phyloP scores from a whole-genome alignment of 2,888 invertebrate genomes.

The Cephus pygmeus region DNA sequence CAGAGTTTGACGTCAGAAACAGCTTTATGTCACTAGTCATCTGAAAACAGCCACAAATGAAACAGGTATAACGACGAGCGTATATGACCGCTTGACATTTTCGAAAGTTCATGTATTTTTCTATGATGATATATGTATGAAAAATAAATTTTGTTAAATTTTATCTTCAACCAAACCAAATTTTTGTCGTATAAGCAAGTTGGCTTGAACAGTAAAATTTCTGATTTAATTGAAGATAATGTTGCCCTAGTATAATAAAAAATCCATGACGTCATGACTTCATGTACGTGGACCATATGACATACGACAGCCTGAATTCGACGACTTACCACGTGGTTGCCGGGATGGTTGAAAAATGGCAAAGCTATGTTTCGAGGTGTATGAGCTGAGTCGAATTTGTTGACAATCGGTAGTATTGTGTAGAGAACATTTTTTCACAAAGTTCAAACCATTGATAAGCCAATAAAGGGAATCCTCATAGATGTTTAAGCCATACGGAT shows the following conservation, averaged over 20 bases:
- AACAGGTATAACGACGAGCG: not conserved
- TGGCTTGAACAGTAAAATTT: too few relatives aligned
- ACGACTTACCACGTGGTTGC: conserved; percentile 65
- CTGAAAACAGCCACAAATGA: not conserved
- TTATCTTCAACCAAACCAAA: too few relatives aligned
- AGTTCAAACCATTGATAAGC: conserved; percentile 69
- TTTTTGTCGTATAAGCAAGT: not conserved
- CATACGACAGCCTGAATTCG: not conserved
- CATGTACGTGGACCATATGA: not conserved
- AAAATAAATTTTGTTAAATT: too few relatives aligned
- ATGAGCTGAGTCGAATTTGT: conserved; percentile 65
- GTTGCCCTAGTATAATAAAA: not conserved
- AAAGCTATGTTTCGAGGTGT: conserved; percentile 61
- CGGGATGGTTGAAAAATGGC: conserved; percentile 69
- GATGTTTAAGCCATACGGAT: conserved; percentile 69
- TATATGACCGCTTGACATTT: not conserved
- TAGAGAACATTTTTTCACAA: conserved; percentile 72
- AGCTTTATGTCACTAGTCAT: not conserved
- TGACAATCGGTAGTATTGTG: conserved; percentile 69
- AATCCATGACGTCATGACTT: not conserved
- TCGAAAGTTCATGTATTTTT: too few relatives aligned
- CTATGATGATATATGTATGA: too few relatives aligned
- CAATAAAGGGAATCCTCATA: conserved; percentile 85
- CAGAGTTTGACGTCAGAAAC: not conserved
- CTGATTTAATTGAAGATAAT: too few relatives aligned